A percentile compares a stretch with the other conserved stretches of the same genome.
Conservation (phyloP, 2,113 vertebrate species). For the Australoheros scitulus region DNA sequence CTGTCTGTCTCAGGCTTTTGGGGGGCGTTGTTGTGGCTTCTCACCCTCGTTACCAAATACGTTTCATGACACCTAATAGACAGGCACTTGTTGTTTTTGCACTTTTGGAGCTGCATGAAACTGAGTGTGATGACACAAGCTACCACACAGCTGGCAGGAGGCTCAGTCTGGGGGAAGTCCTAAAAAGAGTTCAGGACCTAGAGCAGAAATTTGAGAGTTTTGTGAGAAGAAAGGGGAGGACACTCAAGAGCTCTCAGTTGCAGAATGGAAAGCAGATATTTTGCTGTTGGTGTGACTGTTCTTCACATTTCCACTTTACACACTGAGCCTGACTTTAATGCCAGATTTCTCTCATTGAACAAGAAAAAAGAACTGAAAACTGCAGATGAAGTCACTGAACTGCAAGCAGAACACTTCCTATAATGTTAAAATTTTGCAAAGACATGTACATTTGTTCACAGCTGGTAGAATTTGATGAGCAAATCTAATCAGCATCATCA, state of each 20-base stretch:
- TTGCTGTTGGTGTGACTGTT: background rate
- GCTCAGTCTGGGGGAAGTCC: background rate
- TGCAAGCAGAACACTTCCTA: background rate
- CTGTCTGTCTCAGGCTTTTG: too few relatives aligned
- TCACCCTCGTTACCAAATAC: too few relatives aligned
- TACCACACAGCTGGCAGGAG: background rate
- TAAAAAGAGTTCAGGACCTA: background rate
- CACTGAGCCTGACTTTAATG: too few relatives aligned
- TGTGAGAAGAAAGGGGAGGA: background rate
- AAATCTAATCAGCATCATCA: background rate
- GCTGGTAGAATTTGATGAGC: background rate
- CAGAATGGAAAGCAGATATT: background rate
- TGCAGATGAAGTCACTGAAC: background rate
- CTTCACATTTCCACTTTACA: background rate
- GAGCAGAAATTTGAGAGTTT: background rate
- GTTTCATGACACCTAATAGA: too few relatives aligned
- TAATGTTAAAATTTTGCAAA: too few relatives aligned
- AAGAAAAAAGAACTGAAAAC: background rate
- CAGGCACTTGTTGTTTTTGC: background rate
- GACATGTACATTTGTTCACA: too few relatives aligned
- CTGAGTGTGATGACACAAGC: background rate
- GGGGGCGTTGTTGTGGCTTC: too few relatives aligned
- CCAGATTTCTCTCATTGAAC: too few relatives aligned
- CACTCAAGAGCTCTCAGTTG: background rate
- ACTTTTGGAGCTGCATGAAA: background rate